Percentiles rank a stretch among this genome's conserved stretches.
Evolutionary conservation across 2,797 vertebrate genomes (phyloP).

Genomic region (Acipenser oxyrinchus): DNA sequence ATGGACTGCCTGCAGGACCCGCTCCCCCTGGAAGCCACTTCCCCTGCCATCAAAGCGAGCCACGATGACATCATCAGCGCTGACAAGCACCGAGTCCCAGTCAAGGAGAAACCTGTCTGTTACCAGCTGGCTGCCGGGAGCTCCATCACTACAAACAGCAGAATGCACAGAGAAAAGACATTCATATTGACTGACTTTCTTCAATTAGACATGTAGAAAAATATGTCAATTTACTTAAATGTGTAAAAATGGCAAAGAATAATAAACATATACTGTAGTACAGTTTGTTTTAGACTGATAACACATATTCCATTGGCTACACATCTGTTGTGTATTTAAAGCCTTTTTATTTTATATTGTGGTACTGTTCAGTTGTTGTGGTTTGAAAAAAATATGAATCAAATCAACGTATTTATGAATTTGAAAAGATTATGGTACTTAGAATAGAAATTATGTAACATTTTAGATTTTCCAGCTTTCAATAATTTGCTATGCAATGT

Average conservation of each 20-base stretch:
- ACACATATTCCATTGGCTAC: too few species aligned
- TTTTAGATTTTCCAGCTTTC: background rate
- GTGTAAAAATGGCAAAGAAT: too few species aligned
- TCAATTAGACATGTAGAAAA: too few species aligned
- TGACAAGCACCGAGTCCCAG: constrained; percentile 92
- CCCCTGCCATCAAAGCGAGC: constrained; percentile 89
- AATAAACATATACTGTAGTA: too few species aligned
- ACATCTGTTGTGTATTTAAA: too few species aligned
- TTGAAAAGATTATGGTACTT: too few species aligned
- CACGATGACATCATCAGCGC: constrained; percentile 77
- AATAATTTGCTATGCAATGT: background rate
- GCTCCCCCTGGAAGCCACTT: constrained; percentile 89
- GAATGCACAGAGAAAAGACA: background rate
- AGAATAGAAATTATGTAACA: background rate
- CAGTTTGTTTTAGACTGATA: too few species aligned
- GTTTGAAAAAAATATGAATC: too few species aligned
- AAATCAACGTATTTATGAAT: too few species aligned
- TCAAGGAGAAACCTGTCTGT: constrained; percentile 75
- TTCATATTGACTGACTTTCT: background rate
- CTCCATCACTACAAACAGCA: constrained; percentile 67
- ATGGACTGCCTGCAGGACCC: constrained; percentile 83
- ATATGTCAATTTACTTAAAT: too few species aligned
- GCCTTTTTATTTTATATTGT: too few species aligned
- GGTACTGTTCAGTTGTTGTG: too few species aligned
- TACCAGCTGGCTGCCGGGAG: constrained; percentile 84